Evolutionary conservation across 1,140 invertebrate genomes (phyloP), one percentile per base, ranked within the genome.

Genomic region (Drosophila insularis): DNA sequence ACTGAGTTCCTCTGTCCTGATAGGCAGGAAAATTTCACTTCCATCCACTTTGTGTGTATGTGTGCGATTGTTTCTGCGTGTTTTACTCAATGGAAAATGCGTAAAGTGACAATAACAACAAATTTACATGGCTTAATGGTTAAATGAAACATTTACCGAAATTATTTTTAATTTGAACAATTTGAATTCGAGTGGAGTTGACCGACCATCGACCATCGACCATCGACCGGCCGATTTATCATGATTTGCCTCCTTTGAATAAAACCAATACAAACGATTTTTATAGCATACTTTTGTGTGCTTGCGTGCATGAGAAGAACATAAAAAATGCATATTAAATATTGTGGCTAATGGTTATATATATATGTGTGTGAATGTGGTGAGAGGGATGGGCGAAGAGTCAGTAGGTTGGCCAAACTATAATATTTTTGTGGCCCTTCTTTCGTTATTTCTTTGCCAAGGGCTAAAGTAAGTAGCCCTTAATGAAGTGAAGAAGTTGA

Each of bases 31-130:
- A 58, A 43, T 70, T 75, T 58, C 46, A 14, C 66, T 74, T 39
- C 32, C 37, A 19, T n/a, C 11, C n/a, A 19, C n/a, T 32, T 23
- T n/a, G 58, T 19, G 54, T 63, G 43, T 61, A 59, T 31, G 50
- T 65, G 70, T 77, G 77, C 50, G 40, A 40, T 58, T 27, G 50
- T 65, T 70, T 80, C 73, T 78, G 74, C 71, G 23, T 72, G 50
- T 70, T 84, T 80, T 78, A 89, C 84, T 89, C 80, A 78, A 84
- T 89, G 80, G 55, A 74, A 80, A 80, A 73, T 82, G 84, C 80
- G 84, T 82, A 79, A 80, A 27, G 40, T 53, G 55, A 8, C 43
- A 67, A 65, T 53, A 60, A 73, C 66, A 76, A 77, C 74, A 77
- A 63, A 74, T 87, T 81, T 81, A 86, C 77, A 84, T 68, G 64